Percentiles rank a stretch among this genome's conserved stretches.
These are phyloP conservation scores for Polyergus mexicanus DNA, from an alignment of 1,140 invertebrate species.

Conservation along the genomic window DNA sequence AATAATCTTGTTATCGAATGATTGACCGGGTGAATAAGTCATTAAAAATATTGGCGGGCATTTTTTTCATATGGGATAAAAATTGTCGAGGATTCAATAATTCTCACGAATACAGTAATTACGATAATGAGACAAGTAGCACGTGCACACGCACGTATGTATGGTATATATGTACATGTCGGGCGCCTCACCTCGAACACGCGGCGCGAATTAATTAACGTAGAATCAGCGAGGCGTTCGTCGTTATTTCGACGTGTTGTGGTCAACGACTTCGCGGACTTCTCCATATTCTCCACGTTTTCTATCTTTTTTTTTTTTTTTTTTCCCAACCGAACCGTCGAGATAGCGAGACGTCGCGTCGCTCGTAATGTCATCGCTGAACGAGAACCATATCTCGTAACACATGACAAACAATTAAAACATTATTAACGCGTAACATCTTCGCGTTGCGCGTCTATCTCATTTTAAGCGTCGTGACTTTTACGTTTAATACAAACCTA, in stretches of 20 bases:
- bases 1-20: no score
- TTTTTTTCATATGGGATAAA: background rate
- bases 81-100: background rate
- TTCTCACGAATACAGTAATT: background rate
- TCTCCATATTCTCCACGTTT: background rate
- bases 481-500: background rate
- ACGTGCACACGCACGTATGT: background rate
- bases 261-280: slow-evolving; percentile 36
- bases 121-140: background rate
- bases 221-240: slow-evolving; percentile 13
- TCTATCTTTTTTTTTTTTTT: slow-evolving; percentile 17
- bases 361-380: background rate
- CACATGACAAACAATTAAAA: slow-evolving; percentile 9
- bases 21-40: background rate
- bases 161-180: background rate
- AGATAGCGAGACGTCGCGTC: slow-evolving; percentile 9
- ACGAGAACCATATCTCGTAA: slow-evolving; percentile 15
- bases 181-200: slow-evolving; percentile 23
- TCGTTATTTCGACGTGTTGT: slow-evolving; percentile 7
- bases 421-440: background rate
- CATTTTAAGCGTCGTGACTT: background rate
- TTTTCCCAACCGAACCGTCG: background rate
- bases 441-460: background rate
- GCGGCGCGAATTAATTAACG: slow-evolving; percentile 53
- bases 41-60: background rate